phyloP scores from a whole-genome alignment of 2,888 invertebrate species.

The Pasiphila rectangulata region DNA sequence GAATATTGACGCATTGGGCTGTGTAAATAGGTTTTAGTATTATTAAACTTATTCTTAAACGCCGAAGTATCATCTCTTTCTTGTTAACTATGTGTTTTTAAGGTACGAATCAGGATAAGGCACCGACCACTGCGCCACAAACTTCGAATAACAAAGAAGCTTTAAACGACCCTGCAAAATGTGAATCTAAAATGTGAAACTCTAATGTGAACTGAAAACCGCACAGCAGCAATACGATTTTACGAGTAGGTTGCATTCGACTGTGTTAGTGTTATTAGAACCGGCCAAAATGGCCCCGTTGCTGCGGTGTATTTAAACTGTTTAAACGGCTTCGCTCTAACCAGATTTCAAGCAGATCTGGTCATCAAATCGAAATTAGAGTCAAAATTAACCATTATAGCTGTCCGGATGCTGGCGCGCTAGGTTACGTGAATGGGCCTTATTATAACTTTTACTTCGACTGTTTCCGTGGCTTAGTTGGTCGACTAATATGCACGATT shows the following conservation, averaged over 20 bases:
- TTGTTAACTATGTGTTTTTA: no score
- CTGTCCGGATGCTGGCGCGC: background rate
- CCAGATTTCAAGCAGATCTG: background rate
- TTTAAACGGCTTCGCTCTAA: conserved; percentile 28
- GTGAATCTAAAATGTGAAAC: background rate
- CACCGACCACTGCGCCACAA: no score
- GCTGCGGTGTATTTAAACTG: conserved; percentile 44
- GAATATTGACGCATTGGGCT: no score
- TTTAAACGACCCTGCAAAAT: conserved; percentile 1
- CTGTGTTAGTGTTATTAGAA: conserved; percentile 59
- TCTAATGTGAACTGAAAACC: conserved; percentile 46
- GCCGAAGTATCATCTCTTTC: no score
- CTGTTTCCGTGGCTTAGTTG: no score
- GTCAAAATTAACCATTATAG: background rate
- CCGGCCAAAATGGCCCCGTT: conserved; percentile 48
- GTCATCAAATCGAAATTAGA: background rate
- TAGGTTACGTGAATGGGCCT: no score
- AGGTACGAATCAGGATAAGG: no score
- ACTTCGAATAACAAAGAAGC: background rate
- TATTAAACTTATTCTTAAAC: no score
- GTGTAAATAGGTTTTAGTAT: no score
- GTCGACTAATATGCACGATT: no score
- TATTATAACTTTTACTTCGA: no score
- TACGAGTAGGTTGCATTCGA: conserved; percentile 59
- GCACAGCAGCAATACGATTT: conserved; percentile 64